Conservation (phyloP, 2,113 vertebrate species). For the Alosa alosa region DNA sequence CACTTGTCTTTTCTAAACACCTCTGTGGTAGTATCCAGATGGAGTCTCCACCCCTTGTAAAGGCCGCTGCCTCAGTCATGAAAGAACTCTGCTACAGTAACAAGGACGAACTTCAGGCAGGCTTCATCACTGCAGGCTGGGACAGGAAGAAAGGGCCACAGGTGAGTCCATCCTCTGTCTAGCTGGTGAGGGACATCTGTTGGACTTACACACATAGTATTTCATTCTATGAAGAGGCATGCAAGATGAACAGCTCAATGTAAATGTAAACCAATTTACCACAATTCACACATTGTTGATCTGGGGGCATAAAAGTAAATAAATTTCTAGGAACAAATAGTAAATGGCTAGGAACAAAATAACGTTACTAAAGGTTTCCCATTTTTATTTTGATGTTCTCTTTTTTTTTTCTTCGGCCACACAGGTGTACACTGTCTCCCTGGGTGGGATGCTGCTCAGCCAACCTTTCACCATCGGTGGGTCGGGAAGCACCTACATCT, state of each 20-base stretch:
- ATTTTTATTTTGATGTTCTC: not conserved
- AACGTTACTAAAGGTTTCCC: not conserved
- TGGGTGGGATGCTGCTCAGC: slow-evolving; percentile 69
- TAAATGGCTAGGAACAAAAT: no score
- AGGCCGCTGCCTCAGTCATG: slow-evolving; percentile 65
- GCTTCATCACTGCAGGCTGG: slow-evolving; percentile 74
- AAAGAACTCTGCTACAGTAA: slow-evolving; percentile 67
- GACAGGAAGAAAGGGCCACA: slow-evolving; percentile 69
- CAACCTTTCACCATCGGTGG: slow-evolving; percentile 70
- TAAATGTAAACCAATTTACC: no score
- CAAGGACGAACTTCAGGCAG: slow-evolving; percentile 69
- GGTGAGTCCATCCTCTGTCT: slow-evolving; percentile 46
- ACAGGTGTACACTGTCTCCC: slow-evolving; percentile 68
- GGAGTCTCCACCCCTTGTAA: slow-evolving; percentile 64
- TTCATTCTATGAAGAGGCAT: no score
- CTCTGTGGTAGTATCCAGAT: slow-evolving; percentile 64
- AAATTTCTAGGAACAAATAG: no score
- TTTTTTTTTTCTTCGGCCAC: not conserved
- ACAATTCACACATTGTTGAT: no score
- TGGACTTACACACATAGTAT: not conserved
- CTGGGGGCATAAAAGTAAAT: no score
- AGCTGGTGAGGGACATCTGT: not conserved
- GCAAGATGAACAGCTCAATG: no score
- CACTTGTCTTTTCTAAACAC: not conserved
- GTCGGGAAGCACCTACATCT: slow-evolving; percentile 73